phyloP scores from a whole-genome alignment of 1,140 invertebrate species.

The Lordiphosa mommai region DNA sequence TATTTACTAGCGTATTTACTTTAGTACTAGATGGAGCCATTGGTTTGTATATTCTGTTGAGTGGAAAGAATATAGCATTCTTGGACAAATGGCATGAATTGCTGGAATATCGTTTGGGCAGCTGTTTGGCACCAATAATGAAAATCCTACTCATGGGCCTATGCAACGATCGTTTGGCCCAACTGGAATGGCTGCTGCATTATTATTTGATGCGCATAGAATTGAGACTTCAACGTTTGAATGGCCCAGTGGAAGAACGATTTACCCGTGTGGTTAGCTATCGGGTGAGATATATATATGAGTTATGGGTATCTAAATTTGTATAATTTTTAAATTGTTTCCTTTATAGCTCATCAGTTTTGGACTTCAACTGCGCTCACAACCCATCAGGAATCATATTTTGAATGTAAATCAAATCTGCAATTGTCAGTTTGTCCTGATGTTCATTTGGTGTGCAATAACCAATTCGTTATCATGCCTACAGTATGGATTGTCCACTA shows the following conservation, averaged over 20 bases:
- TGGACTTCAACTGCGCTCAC: neutral
- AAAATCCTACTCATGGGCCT: conserved; percentile 12
- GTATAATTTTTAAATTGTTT: too few relatives aligned
- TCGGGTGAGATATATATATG: conserved; percentile 5
- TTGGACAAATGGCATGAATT: neutral
- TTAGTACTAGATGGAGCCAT: neutral
- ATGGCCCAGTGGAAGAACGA: neutral
- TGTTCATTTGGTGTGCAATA: conserved; percentile 12
- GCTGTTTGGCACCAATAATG: neutral
- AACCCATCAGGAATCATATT: conserved; percentile 17
- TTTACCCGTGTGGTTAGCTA: neutral
- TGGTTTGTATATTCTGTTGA: conserved; percentile 4
- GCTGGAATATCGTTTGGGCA: neutral
- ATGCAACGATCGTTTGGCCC: conserved; percentile 4
- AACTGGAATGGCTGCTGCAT: neutral
- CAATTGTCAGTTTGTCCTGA: conserved; percentile 6
- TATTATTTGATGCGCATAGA: conserved; percentile 6
- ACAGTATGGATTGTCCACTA: neutral
- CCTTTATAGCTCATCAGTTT: neutral
- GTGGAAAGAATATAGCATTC: neutral
- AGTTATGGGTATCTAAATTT: too few relatives aligned
- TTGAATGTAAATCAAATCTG: conserved; percentile 13
- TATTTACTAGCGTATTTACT: neutral
- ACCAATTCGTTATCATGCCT: conserved; percentile 2
- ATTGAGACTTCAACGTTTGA: neutral